Evolutionary conservation across 2,888 invertebrate genomes (phyloP).

Genomic region (Arrhopalites spinosus): DNA sequence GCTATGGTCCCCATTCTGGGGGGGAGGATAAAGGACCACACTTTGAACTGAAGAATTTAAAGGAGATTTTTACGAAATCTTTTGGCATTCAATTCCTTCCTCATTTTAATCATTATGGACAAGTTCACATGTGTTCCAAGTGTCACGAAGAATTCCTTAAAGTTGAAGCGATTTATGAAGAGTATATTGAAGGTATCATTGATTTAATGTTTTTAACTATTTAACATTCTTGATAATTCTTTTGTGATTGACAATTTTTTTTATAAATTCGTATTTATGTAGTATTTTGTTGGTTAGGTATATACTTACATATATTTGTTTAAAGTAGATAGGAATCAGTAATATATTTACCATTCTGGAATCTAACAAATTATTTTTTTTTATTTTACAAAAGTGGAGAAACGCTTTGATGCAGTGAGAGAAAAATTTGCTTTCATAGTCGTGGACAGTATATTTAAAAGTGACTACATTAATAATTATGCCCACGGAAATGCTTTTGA

Average conservation of each 20-base stretch:
- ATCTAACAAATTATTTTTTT: no score
- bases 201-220: no score
- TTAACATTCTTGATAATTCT: no score
- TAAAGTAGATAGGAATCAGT: no score
- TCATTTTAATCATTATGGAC: slow-evolving; percentile 20
- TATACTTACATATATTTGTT: slow-evolving; percentile 2
- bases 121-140: slow-evolving; percentile 3
- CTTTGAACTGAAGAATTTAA: slow-evolving; percentile 28
- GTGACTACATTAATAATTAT: slow-evolving; percentile 36
- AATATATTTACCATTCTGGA: no score
- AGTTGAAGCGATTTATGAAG: slow-evolving; percentile 15
- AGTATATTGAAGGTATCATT: neutral
- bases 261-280: no score
- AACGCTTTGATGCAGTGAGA: slow-evolving; percentile 12
- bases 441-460: slow-evolving; percentile 33
- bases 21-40: slow-evolving; percentile 1
- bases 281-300: neutral
- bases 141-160: slow-evolving; percentile 28
- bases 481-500: slow-evolving; percentile 34
- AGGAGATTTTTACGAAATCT: slow-evolving; percentile 17
- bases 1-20: slow-evolving; percentile 16
- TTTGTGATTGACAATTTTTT: no score
- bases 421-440: slow-evolving; percentile 32
- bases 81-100: slow-evolving; percentile 22
- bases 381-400: no score